Evolutionary conservation across 2,113 vertebrate species (phyloP), one percentile per base, ranked within the genome.

Genomic region (Apeltes quadracus): DNA sequence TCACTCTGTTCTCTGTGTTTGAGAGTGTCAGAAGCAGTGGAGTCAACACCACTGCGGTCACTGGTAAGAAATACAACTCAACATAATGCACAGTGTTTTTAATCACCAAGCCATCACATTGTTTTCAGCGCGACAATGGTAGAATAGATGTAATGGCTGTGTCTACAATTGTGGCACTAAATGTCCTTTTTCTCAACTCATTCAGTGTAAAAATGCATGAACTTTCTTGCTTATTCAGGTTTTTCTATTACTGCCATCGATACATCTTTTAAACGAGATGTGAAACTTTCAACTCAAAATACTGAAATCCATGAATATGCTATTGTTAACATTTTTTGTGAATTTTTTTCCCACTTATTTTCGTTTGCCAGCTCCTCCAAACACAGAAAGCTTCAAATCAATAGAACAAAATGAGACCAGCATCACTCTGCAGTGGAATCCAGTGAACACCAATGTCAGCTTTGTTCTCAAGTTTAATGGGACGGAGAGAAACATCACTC

Each of bases 1-100:
- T 86, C 38, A 82, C 61, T 64, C 76, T 82, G 29, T 69, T 61
- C 77, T 78, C 71, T 66, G 61, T 84, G 32, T 34, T 34, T 34
- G 32, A 34, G 32, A 34, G 32, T 0, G 0, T 75, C 66, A 69
- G 2, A 39, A 88, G 83, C 72, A 76, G 2, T 29, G 83, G 86
- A 81, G 20, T 57, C 0, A 48, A 0, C 23, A 51, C 84, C 7
- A 8, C 4, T 51, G 79, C 70, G 41, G 27, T 29, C 0, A 80
- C 79, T 34, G 55, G 78, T 82, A n/a, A 57, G 32, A 65, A 23
- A 4, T 51, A 43, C 15, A 43, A 1, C 7, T 7, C 5, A 34
- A 34, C 3, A 34, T 5, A 34, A 6, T 2, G 6, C 32, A 34
- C 32, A 5, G 3, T 34, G 32, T 34, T 14, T 4, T 13, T 2